Base-by-base conservation (phyloP, 64 coral and sea anemone species). In the Astreopora myriophthalma region DNA sequence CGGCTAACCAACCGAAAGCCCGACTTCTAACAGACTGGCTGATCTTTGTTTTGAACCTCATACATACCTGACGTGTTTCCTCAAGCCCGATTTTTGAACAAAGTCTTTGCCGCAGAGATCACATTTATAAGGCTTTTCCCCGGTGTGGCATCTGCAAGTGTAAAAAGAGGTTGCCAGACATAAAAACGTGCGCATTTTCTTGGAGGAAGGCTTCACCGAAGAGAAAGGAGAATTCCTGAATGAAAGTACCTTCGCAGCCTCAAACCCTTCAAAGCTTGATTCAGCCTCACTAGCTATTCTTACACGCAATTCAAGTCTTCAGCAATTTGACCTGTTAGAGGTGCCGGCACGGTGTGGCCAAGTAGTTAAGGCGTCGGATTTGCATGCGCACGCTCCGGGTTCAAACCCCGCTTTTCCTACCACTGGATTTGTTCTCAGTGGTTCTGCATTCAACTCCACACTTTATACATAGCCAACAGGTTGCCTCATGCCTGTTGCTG, bases 21-120 rank as follows among this genome's bases (percentile, higher is more conserved):
- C 17, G 34, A 76, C 10, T 48, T 3, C 13, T 51, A 44, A 78
- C 46, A 0, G 26, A 76, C 39, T 13, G 3, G 29, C 42, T 30
- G 46, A 14, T 12, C 4, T 73, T 36, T 19, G 32, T 73, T 38
- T 16, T 5, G 0, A 73, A 6, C 17, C 19, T 10, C 26, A 16
- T 6, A 29, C 75, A 20, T 85, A 96, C 95, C 95, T 90, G 33
- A 96, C 90, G 17, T 96, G 95, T 46, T 96, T 96, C 42, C 83
- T 90, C 37, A 96, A 87, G 17, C 95, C 95, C 39, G 95, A 96
- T 71, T 81, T 96, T 25, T 96, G 95, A 35, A 96, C 95, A 74
- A 96, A 94, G 3, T 71, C 69, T 61, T 93, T 82, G 1, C 88
- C 76, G 29, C 95, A 96, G 1, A 90, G 46, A 1, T 96, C 95